These are phyloP conservation scores for Premnoplex brunnescens DNA, from an alignment of 2,797 vertebrate species.

Conservation along the genomic window DNA sequence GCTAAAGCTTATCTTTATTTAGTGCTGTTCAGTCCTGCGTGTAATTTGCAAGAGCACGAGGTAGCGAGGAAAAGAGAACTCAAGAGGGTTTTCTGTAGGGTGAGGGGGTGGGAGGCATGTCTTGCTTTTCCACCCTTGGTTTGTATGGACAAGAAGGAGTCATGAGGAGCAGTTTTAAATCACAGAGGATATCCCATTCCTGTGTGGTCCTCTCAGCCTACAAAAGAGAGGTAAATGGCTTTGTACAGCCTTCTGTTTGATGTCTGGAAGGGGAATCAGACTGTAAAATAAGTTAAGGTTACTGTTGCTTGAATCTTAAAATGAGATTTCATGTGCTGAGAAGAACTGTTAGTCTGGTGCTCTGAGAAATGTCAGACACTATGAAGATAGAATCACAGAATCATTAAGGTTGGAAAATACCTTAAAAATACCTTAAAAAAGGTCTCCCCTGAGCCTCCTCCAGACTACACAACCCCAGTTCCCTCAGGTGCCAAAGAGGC, in stretches of 20 bases:
- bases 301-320: neutral
- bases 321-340: neutral
- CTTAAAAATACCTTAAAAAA: no score
- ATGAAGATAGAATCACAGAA: neutral
- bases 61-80: neutral
- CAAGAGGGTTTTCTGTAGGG: neutral
- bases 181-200: neutral
- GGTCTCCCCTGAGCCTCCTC: neutral
- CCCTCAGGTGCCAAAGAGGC: neutral
- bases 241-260: neutral
- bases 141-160: neutral
- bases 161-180: neutral
- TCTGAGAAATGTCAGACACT: neutral
- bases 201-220: neutral
- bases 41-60: neutral
- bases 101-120: neutral
- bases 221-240: neutral
- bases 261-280: neutral
- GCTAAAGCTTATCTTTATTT: neutral
- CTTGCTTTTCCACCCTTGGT: neutral
- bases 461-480: neutral
- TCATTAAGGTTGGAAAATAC: neutral
- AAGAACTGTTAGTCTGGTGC: neutral
- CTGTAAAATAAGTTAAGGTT: neutral
- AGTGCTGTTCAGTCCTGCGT: neutral